Evolutionary conservation across 37 sponge, comb jelly and placozoan genomes (phyloP), one percentile per base, ranked within the genome.

Genomic region (Crambe crambe): DNA sequence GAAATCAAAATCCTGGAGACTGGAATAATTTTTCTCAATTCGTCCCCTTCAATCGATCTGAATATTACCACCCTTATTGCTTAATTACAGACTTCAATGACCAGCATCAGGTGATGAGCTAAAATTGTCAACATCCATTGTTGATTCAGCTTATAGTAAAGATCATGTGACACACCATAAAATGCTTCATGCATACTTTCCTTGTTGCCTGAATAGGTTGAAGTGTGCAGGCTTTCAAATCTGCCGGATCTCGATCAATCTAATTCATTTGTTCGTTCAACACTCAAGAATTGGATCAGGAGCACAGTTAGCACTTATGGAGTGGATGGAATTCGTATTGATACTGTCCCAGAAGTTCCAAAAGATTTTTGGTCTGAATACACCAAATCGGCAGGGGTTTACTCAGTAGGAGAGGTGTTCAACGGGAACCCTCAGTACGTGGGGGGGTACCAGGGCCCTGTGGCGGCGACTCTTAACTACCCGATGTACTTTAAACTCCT

Each of bases 171-270:
- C n/a, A n/a, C n/a, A n/a, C n/a, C n/a, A n/a, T n/a, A n/a, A n/a
- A n/a, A n/a, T n/a, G n/a, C n/a, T n/a, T n/a, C n/a, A n/a, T n/a
- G n/a, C n/a, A n/a, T n/a, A n/a, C n/a, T n/a, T n/a, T n/a, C n/a
- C n/a, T n/a, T n/a, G n/a, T n/a, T n/a, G n/a, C n/a, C 39, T 40
- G 3, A 40, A 42, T 37, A 91, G 90, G 94, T 93, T 27, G 94
- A 93, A 76, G 76, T 83, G 38, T 93, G 94, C 56, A 70, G 94
- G 1, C 62, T 93, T 15, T 87, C 90, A 26, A 84, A 87, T 78
- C 75, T 93, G 23, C 94, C 94, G 10, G 94, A 93, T 58, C 65
- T 93, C 18, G 80, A 93, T 57, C 94, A 93, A 58, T 77, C 82
- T 41, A 93, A 93, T 67, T 36, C 57, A 40, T 89, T 82, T 73